Evolutionary conservation across 2,888 invertebrate genomes (phyloP).

Genomic region (Xylocampa areola): DNA sequence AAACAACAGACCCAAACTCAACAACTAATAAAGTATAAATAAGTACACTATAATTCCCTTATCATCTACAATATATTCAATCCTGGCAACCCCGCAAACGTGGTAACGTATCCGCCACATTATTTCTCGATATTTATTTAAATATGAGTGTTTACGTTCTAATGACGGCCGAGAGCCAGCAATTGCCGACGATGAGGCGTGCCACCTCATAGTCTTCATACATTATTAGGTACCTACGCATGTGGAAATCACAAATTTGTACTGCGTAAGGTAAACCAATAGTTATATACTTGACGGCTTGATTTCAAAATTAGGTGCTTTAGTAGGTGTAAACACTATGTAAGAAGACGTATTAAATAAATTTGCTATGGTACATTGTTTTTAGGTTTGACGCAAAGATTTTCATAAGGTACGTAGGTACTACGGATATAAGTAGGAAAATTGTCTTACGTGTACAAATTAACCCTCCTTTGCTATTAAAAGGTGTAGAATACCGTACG

Average conservation of each 20-base stretch:
- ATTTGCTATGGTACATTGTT: slow-evolving; percentile 33
- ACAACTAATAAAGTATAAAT: too few species aligned
- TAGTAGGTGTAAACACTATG: slow-evolving; percentile 57
- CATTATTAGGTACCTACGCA: slow-evolving; percentile 53
- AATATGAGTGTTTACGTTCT: slow-evolving; percentile 77
- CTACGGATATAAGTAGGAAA: too few species aligned
- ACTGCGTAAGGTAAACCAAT: slow-evolving; percentile 47
- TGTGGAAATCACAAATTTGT: slow-evolving; percentile 63
- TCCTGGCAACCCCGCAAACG: slow-evolving; percentile 67
- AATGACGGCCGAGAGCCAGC: slow-evolving; percentile 71
- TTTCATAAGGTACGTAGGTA: not conserved
- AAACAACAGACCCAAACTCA: too few species aligned
- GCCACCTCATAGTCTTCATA: slow-evolving; percentile 59
- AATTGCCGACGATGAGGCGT: slow-evolving; percentile 66
- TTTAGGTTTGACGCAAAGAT: slow-evolving; percentile 10
- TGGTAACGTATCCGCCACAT: slow-evolving; percentile 66
- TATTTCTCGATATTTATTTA: slow-evolving; percentile 77
- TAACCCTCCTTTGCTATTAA: too few species aligned
- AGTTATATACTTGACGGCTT: slow-evolving; percentile 56
- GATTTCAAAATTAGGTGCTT: slow-evolving; percentile 59
- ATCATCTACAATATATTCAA: not conserved
- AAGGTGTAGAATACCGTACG: too few species aligned
- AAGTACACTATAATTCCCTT: not conserved
- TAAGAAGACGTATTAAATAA: slow-evolving; percentile 31
- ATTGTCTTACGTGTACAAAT: too few species aligned